Percentiles rank a stretch among this genome's conserved stretches.
These are phyloP conservation scores for Coptodon rendalli DNA, from an alignment of 2,113 vertebrate genomes.

Conservation along the genomic window DNA sequence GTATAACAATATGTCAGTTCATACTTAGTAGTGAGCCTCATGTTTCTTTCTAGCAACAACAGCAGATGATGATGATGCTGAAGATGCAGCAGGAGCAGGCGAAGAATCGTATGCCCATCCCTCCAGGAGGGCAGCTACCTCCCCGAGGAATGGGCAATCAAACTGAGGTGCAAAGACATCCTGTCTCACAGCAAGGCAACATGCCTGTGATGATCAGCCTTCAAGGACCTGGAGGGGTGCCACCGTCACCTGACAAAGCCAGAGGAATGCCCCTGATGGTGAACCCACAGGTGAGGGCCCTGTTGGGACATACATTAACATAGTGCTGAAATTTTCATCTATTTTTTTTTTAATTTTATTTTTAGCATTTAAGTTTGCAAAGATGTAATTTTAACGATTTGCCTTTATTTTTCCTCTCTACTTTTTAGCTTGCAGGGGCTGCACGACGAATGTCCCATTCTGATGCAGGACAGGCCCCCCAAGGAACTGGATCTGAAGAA, in stretches of 20 bases:
- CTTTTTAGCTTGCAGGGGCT: slow-evolving; percentile 70
- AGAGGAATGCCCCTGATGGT: slow-evolving; percentile 84
- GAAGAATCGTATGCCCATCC: slow-evolving; percentile 81
- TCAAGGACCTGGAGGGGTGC: slow-evolving; percentile 82
- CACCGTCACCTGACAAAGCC: slow-evolving; percentile 90
- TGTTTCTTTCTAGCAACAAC: slow-evolving; percentile 71
- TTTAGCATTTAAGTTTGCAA: background rate
- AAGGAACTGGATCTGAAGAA: slow-evolving; percentile 79
- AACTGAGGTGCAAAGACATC: slow-evolving; percentile 83
- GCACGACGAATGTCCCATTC: slow-evolving; percentile 86
- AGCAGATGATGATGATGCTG: slow-evolving; percentile 95
- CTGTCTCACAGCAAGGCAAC: slow-evolving; percentile 81
- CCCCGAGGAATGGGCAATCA: slow-evolving; percentile 78
- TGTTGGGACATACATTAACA: background rate
- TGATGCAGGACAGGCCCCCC: slow-evolving; percentile 81
- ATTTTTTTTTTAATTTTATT: background rate
- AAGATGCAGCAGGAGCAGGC: slow-evolving; percentile 91
- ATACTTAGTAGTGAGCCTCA: background rate
- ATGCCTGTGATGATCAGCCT: slow-evolving; percentile 92
- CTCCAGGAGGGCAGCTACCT: slow-evolving; percentile 81
- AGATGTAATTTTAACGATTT: background rate
- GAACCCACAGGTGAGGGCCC: slow-evolving; percentile 69
- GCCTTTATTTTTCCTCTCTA: background rate
- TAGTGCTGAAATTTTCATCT: background rate
- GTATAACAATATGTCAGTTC: background rate